phyloP scores from a whole-genome alignment of 2,888 invertebrate species.

The Caenorhabditis sp. region DNA sequence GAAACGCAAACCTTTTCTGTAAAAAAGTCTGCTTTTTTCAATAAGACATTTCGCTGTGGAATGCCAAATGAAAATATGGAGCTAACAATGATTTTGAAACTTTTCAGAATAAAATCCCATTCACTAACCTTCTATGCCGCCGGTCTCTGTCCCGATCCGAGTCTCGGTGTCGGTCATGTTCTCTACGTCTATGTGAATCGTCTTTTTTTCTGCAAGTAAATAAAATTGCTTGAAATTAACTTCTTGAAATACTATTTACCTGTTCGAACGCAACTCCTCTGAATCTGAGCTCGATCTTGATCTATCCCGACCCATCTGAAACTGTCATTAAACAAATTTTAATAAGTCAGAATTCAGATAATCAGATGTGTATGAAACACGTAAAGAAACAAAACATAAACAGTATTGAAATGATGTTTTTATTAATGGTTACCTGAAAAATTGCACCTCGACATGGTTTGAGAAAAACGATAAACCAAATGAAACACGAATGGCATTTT shows the following conservation, averaged over 20 bases:
- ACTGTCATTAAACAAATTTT: background rate
- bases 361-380: no score
- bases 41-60: background rate
- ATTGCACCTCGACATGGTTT: background rate
- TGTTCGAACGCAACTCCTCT: constrained; percentile 47
- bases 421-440: constrained; percentile 1
- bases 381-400: background rate
- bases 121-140: constrained; percentile 49
- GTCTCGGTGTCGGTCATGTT: constrained; percentile 43
- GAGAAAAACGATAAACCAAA: background rate
- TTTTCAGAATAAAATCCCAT: background rate
- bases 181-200: constrained; percentile 28
- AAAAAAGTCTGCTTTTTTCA: constrained; percentile 49
- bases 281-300: constrained; percentile 53
- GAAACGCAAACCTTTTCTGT: constrained; percentile 58
- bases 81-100: background rate
- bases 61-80: background rate
- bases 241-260: background rate
- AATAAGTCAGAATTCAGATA: no score
- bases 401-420: background rate
- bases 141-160: constrained; percentile 52
- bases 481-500: background rate
- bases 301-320: constrained; percentile 60
- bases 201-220: constrained; percentile 36
- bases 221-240: background rate